These are phyloP conservation scores for Lobophora halterata DNA, from an alignment of 2,888 invertebrate species.

Conservation along the genomic window DNA sequence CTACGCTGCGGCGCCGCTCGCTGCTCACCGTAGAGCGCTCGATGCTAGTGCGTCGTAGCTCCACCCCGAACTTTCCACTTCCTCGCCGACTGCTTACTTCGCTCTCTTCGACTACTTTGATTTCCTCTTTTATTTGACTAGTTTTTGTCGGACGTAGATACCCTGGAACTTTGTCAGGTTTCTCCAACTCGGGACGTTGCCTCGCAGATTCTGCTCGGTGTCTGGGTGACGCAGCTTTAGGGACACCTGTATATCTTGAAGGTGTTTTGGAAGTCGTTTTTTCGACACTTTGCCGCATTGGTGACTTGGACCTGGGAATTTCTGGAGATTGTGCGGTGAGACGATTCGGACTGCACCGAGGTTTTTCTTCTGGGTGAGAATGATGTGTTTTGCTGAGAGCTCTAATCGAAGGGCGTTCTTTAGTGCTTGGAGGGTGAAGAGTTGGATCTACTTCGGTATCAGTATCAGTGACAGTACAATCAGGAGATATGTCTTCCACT, in stretches of 20 bases:
- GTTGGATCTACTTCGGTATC: constrained; percentile 45
- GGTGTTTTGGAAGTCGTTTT: constrained; percentile 42
- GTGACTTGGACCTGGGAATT: constrained; percentile 32
- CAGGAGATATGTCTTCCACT: constrained; percentile 43
- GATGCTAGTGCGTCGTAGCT: constrained; percentile 80
- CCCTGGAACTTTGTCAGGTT: constrained; percentile 56
- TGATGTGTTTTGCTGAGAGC: constrained; percentile 35
- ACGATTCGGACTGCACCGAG: constrained; percentile 46
- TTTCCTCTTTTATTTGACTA: constrained; percentile 63
- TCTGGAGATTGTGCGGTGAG: constrained; percentile 48
- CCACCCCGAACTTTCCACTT: constrained; percentile 85
- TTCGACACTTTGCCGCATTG: constrained; percentile 44
- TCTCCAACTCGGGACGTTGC: constrained; percentile 41
- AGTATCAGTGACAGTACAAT: constrained; percentile 38
- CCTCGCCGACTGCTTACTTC: constrained; percentile 75
- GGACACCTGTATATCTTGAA: constrained; percentile 43
- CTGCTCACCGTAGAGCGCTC: constrained; percentile 70
- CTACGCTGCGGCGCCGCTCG: constrained; percentile 71
- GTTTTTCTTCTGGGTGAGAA: constrained; percentile 37
- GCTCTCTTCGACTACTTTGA: constrained; percentile 50
- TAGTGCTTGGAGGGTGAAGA: constrained; percentile 25
- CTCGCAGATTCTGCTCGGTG: constrained; percentile 46
- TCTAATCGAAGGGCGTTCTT: constrained; percentile 38
- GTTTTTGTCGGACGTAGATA: constrained; percentile 65
- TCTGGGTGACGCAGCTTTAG: constrained; percentile 50